Percentiles rank a stretch among this genome's conserved stretches.
Evolutionary conservation across 2,888 invertebrate species (phyloP).

Genomic region (Vannuccia rotundouncinata): DNA sequence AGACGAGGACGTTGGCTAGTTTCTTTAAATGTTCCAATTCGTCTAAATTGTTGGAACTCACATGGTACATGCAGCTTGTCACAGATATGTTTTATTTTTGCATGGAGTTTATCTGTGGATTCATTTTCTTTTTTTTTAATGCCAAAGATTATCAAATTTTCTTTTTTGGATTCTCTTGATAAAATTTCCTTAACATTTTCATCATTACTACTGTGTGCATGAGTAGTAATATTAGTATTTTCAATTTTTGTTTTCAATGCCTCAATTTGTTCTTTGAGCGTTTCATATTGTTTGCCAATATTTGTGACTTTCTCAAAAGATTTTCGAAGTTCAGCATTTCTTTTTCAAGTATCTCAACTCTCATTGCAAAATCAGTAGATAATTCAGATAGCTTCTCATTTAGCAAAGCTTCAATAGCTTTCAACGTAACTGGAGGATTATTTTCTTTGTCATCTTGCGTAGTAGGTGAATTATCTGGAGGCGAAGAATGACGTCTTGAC

Average conservation of each 20-base stretch:
- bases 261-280: slow-evolving; percentile 23
- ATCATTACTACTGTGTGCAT: slow-evolving; percentile 23
- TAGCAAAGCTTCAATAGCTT: slow-evolving; percentile 5
- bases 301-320: slow-evolving; percentile 26
- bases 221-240: slow-evolving; percentile 26
- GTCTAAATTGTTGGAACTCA: slow-evolving; percentile 21
- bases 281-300: slow-evolving; percentile 26
- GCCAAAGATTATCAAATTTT: slow-evolving; percentile 23
- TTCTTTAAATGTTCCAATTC: slow-evolving; percentile 23
- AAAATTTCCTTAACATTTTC: slow-evolving; percentile 26
- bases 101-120: slow-evolving; percentile 26
- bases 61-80: slow-evolving; percentile 24
- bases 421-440: slow-evolving; percentile 26
- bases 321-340: slow-evolving; percentile 22
- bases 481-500: slow-evolving; percentile 26
- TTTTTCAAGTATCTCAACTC: slow-evolving; percentile 20
- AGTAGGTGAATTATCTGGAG: slow-evolving; percentile 26
- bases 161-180: slow-evolving; percentile 26
- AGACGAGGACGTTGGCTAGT: slow-evolving; percentile 24
- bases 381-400: slow-evolving; percentile 21
- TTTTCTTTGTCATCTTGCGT: slow-evolving; percentile 26
- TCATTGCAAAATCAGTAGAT: slow-evolving; percentile 12
- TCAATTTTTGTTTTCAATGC: slow-evolving; percentile 23
- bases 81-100: slow-evolving; percentile 24
- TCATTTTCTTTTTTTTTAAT: slow-evolving; percentile 13